Conservation (phyloP, 53 echinoderm and acorn worm species). For the Echinometra lucunter region DNA sequence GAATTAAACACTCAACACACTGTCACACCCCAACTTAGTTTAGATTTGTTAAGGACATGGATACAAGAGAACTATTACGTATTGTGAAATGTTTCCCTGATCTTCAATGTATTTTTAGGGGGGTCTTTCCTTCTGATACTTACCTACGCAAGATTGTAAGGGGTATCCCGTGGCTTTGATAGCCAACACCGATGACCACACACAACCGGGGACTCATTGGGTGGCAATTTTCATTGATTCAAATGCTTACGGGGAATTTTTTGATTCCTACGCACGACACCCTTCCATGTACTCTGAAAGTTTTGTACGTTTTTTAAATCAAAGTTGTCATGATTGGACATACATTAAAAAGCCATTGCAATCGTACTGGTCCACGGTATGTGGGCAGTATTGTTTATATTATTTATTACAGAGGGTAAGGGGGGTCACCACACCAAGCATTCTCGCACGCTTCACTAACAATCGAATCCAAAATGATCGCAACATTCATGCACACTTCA, state of each 20-base stretch:
- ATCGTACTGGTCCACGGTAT: constrained; percentile 44
- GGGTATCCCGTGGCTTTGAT: not conserved
- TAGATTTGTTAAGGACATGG: too few species aligned
- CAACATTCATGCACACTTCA: not conserved
- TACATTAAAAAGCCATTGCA: not conserved
- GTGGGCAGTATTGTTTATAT: constrained; percentile 51
- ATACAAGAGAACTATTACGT: too few species aligned
- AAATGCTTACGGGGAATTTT: not conserved
- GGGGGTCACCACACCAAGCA: constrained; percentile 22
- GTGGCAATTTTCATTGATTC: not conserved
- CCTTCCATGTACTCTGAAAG: constrained; percentile 18
- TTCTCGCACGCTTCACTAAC: not conserved
- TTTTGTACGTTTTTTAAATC: constrained; percentile 25
- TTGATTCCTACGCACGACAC: constrained; percentile 30
- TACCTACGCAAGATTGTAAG: not conserved
- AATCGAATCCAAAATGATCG: constrained; percentile 46
- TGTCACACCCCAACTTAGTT: too few species aligned
- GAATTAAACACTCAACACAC: not conserved
- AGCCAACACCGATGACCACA: not conserved
- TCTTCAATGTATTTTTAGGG: not conserved
- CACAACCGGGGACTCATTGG: constrained; percentile 38
- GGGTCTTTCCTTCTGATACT: not conserved
- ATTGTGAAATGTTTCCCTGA: too few species aligned
- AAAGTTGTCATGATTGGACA: not conserved
- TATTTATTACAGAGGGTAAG: constrained; percentile 16